Base-by-base conservation (phyloP, 2,113 vertebrate genomes). In the Hemichromis elongatus region DNA sequence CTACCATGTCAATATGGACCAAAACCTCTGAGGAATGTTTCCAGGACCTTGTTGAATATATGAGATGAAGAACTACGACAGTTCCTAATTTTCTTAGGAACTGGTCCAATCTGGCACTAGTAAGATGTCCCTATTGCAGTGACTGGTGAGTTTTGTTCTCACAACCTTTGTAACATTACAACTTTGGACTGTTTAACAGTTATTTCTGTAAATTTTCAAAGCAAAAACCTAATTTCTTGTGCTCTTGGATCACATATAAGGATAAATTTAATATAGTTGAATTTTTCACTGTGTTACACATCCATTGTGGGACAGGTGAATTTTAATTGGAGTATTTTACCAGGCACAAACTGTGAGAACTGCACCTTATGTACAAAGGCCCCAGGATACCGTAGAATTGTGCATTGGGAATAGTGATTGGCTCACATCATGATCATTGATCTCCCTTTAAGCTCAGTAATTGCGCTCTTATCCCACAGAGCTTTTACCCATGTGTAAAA, bases 361-460 rank as follows among this genome's bases (percentile, higher is more conserved):
- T 47, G 9, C 68, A 73, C 24, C 16, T 21, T 77, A 63, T 63
- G 16, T n/a, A 6, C 26, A 70, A 84, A 78, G 21, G 16, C 57
- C 19, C 30, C 18, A 42, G 50, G 73, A 63, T 61, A 19, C 18
- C 2, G 7, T 19, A 54, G 16, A 82, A 40, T 16, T 50, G 53
- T 50, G 19, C 53, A 66, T 28, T 68, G 50, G 70, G 63, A 79
- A 30, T 68, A 66, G 57, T 53, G 79, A 82, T 54, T 7, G 45
- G 50, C 53, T 83, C 75, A 24, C 73, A 40, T 82, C 73, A 63
- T 40, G 83, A 52, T 78, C 86, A 93, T 88, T 86, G 92, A 93
- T 92, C 80, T 84, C 33, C 47, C 50, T 89, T 90, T 70, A 59
- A 92, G 86, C 88, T 55, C 61, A 77, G 86, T 61, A 83, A 91